These are phyloP conservation scores for Stegodyphus dumicola DNA, from an alignment of 1,140 invertebrate genomes.

Conservation along the genomic window DNA sequence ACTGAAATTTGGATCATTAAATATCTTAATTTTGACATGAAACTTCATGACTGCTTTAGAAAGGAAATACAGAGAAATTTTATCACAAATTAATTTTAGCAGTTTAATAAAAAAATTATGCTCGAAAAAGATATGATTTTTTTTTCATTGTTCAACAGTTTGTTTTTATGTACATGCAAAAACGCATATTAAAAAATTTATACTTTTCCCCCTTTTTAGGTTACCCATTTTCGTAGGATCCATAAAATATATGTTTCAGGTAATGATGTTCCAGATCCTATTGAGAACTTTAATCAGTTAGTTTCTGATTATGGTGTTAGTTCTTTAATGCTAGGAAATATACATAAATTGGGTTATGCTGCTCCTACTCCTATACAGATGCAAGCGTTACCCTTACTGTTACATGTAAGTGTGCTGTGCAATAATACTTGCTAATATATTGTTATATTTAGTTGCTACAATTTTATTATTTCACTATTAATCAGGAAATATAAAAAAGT, in stretches of 20 bases:
- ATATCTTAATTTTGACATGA: not conserved
- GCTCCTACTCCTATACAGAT: conserved; percentile 93
- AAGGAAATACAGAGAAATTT: not conserved
- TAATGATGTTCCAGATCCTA: conserved; percentile 79
- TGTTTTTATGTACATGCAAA: not conserved
- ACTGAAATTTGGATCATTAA: not conserved
- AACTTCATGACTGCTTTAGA: not conserved
- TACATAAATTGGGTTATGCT: conserved; percentile 79
- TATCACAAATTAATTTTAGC: not conserved
- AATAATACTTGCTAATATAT: not conserved
- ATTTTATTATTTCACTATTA: not conserved
- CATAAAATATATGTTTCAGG: conserved; percentile 83
- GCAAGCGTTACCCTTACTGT: conserved; percentile 90
- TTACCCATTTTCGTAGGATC: conserved; percentile 79
- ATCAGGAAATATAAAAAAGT: not conserved
- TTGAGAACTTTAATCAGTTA: conserved; percentile 78
- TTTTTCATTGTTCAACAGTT: not conserved
- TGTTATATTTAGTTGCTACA: not conserved
- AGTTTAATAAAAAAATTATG: not conserved
- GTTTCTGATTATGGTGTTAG: conserved; percentile 72
- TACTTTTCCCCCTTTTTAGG: conserved; percentile 70
- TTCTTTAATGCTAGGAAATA: conserved; percentile 77
- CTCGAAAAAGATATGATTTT: not conserved
- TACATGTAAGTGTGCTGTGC: conserved; percentile 69
- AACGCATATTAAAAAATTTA: not conserved